Base-by-base conservation (phyloP, 2,888 invertebrate species). In the Hecatera dysodea region DNA sequence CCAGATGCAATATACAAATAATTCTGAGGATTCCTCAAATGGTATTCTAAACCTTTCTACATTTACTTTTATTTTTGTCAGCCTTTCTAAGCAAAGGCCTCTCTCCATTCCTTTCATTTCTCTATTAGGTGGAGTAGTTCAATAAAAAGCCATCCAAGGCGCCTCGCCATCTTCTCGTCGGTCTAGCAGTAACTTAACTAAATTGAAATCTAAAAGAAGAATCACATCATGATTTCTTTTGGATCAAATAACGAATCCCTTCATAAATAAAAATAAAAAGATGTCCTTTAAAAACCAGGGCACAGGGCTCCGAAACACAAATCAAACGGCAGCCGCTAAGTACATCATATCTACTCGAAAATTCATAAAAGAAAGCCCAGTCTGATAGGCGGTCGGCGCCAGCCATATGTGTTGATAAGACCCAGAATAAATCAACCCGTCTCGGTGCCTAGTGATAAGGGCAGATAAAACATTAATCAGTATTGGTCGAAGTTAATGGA, bases 381-480 rank as follows among this genome's bases (percentile, higher is more conserved):
- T 78, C 78, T 69, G 73, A 82, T 88, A 86, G 77, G 82, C 64
- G 55, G 68, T 63, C 80, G 89, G 89, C 89, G 89, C 89, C 89
- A 87, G 83, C 79, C 87, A 87, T 83, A 83, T 85, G 85, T 70
- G 67, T 69, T 77, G 90, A 90, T 90, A 90, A 89, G 74, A 76
- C 76, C 69, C 72, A 69, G 86, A 86, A 90, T 90, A 90, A 90
- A 90, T 90, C 90, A 90, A 88, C 77, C 84, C 76, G 84, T 69
- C 83, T 84, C 82, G 81, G 83, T 85, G 87, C 82, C 80, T 75
- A 72, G 75, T 88, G 91, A 92, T 92, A 91, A 90, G 71, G 77
- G 67, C 77, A 86, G 90, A 91, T 91, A 91, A 91, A 86, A 86
- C 85, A 92, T 92, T 92, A 92, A 92, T 92, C 92, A 90, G 90